These are phyloP conservation scores for Zenarchopterus dispar DNA, from an alignment of 2,797 vertebrate genomes.

Conservation along the genomic window DNA sequence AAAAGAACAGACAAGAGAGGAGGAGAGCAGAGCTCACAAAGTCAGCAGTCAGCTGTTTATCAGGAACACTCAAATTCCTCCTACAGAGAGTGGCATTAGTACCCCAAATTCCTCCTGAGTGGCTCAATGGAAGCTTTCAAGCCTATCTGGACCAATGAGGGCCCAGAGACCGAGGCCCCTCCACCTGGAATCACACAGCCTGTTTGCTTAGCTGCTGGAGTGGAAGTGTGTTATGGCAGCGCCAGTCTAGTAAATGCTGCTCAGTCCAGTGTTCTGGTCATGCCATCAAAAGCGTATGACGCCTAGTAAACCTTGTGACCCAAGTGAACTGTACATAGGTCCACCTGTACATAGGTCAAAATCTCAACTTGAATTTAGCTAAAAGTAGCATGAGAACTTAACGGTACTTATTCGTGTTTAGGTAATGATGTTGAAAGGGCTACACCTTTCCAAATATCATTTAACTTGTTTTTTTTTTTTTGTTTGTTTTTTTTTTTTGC, in stretches of 20 bases:
- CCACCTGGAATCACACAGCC: conserved; percentile 58
- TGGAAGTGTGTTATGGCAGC: conserved; percentile 58
- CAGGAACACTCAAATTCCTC: conserved; percentile 77
- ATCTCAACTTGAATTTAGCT: too few relatives aligned
- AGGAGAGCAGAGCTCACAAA: conserved; percentile 36
- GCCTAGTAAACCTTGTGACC: conserved; percentile 20
- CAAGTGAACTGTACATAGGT: background rate
- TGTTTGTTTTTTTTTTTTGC: too few relatives aligned
- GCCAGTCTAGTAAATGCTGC: conserved; percentile 36
- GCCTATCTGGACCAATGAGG: conserved; percentile 74
- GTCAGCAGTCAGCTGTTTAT: conserved; percentile 70
- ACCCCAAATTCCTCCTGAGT: conserved; percentile 73
- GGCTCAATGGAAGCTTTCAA: conserved; percentile 80
- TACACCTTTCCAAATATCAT: too few relatives aligned
- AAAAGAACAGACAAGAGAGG: conserved; percentile 14
- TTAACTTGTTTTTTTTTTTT: too few relatives aligned
- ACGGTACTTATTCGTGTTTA: too few relatives aligned
- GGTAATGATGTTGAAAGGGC: too few relatives aligned
- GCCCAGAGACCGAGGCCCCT: conserved; percentile 54
- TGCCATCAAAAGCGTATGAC: conserved; percentile 43
- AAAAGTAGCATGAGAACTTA: too few relatives aligned
- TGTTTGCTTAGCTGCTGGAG: conserved; percentile 82
- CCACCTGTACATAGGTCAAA: background rate
- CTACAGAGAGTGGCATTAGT: conserved; percentile 61
- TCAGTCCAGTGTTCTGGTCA: conserved; percentile 11